Evolutionary conservation across 1,140 invertebrate species (phyloP).

Genomic region (Andricus grossulariae): DNA sequence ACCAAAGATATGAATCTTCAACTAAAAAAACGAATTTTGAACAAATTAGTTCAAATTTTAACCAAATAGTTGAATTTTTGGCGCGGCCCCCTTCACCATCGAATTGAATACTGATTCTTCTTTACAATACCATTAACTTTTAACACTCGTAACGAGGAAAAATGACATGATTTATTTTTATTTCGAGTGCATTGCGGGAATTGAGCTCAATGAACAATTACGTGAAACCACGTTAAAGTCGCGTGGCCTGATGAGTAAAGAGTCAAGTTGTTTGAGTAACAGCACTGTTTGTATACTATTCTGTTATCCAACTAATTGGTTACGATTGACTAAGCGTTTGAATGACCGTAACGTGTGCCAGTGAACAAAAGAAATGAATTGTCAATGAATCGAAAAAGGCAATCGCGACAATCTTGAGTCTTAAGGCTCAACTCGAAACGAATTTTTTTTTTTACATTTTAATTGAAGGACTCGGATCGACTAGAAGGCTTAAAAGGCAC

Average conservation of each 20-base stretch:
- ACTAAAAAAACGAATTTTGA: too few relatives aligned
- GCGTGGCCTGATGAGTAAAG: conserved; percentile 43
- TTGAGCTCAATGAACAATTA: conserved; percentile 68
- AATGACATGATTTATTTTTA: neutral
- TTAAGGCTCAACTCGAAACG: neutral
- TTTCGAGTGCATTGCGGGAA: conserved; percentile 50
- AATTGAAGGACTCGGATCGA: too few relatives aligned
- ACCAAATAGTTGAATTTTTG: too few relatives aligned
- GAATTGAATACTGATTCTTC: neutral
- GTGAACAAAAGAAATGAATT: conserved; percentile 32
- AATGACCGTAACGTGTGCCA: conserved; percentile 50
- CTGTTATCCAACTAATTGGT: conserved; percentile 56
- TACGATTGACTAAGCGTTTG: conserved; percentile 54
- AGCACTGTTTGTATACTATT: conserved; percentile 57
- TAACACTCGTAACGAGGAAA: neutral
- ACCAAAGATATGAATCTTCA: too few relatives aligned
- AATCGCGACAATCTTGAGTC: conserved; percentile 30
- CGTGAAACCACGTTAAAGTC: conserved; percentile 46
- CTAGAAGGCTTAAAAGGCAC: too few relatives aligned
- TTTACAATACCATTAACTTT: conserved; percentile 26
- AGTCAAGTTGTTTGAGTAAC: conserved; percentile 52
- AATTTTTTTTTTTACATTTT: too few relatives aligned
- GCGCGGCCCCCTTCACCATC: neutral
- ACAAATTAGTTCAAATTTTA: too few relatives aligned
- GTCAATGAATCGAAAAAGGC: neutral